Evolutionary conservation across 2,113 vertebrate species (phyloP).

Genomic region (Cervus canadensis): DNA sequence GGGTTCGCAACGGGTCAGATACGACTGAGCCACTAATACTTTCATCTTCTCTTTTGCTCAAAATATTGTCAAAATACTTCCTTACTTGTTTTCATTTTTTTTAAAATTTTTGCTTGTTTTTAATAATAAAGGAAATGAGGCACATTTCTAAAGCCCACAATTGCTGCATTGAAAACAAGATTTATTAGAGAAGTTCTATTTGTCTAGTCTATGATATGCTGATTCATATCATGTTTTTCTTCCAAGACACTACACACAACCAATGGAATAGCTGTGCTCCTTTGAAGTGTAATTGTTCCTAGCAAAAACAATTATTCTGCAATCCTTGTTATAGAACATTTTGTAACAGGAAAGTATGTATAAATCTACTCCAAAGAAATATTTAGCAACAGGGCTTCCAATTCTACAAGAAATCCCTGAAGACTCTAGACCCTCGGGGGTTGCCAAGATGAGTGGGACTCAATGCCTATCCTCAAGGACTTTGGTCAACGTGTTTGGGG

Average conservation of each 20-base stretch:
- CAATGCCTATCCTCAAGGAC: not conserved
- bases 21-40: not conserved
- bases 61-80: not conserved
- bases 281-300: conserved; percentile 68
- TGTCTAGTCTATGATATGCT: not conserved
- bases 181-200: conserved; percentile 27
- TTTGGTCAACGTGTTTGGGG: not conserved
- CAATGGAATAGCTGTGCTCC: not conserved
- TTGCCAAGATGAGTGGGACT: not conserved
- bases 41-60: not conserved
- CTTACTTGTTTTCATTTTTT: not conserved
- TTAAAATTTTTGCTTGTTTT: not conserved
- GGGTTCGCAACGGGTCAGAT: rapidly evolving
- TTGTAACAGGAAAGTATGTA: conserved; percentile 62
- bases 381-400: not conserved
- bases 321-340: conserved; percentile 58
- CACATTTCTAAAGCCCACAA: not conserved
- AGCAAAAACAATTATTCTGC: conserved; percentile 62
- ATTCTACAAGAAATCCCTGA: not conserved
- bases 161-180: not conserved
- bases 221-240: conserved; percentile 51
- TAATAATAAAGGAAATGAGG: conserved; percentile 11
- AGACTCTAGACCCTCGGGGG: not conserved
- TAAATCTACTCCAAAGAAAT: conserved; percentile 61
- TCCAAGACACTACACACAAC: not conserved